phyloP scores from a whole-genome alignment of 2,113 vertebrate genomes.

The Maccullochella peelii region DNA sequence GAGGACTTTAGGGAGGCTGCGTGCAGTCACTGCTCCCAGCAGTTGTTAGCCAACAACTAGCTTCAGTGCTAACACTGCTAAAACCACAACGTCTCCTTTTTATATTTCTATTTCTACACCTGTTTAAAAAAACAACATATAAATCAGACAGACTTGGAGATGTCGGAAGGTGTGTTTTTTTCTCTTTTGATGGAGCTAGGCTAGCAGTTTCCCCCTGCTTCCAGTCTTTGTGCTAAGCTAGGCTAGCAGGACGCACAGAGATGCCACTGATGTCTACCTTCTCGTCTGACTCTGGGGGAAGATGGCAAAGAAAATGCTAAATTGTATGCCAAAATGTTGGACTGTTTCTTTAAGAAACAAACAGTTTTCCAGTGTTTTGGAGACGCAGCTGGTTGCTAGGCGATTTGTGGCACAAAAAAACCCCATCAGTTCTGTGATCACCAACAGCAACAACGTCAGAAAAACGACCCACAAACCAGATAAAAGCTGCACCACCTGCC shows the following conservation, averaged over 20 bases:
- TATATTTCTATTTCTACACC: no score
- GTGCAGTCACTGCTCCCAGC: no score
- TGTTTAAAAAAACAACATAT: no score
- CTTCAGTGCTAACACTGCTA: no score
- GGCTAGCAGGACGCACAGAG: background rate
- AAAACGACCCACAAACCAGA: slow-evolving; percentile 25
- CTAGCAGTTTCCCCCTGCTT: background rate
- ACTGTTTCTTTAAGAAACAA: background rate
- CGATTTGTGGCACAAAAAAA: background rate
- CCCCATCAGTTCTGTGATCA: background rate
- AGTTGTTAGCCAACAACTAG: no score
- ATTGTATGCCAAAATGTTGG: background rate
- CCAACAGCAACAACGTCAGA: slow-evolving; percentile 2
- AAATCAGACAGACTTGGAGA: no score
- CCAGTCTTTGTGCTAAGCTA: background rate
- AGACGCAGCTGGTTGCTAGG: slow-evolving; percentile 10
- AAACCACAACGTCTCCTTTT: no score
- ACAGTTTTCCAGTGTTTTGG: slow-evolving; percentile 31
- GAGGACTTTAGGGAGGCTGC: no score
- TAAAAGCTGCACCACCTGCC: slow-evolving; percentile 40
- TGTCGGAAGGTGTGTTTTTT: no score
- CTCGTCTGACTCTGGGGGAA: background rate
- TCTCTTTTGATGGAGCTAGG: background rate
- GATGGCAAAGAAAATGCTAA: background rate
- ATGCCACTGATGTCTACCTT: background rate